A percentile compares a stretch with the other conserved stretches of the same genome.
These are phyloP conservation scores for Frankliniella fusca DNA, from an alignment of 2,888 invertebrate species.

Conservation along the genomic window DNA sequence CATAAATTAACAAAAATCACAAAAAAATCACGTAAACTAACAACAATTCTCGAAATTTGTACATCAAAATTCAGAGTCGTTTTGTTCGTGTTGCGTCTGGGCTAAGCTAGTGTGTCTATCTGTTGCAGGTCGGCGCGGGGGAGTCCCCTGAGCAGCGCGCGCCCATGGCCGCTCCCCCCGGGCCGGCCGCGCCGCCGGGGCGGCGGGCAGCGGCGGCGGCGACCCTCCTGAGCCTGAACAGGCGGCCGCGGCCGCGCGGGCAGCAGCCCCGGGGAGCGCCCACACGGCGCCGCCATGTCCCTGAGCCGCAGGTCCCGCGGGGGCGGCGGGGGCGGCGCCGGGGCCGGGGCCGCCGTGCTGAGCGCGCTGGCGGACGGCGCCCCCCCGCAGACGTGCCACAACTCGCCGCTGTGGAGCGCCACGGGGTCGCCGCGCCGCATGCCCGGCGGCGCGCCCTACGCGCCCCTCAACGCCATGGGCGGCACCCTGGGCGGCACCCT, in stretches of 20 bases:
- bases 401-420: conserved; percentile 15
- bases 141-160: background rate
- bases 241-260: background rate
- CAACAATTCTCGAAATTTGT: too few species aligned
- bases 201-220: background rate
- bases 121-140: background rate
- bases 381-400: conserved; percentile 6
- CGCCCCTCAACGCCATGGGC: background rate
- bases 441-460: conserved; percentile 3
- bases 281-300: background rate
- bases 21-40: too few species aligned
- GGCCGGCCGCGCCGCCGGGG: background rate
- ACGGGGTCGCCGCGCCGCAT: background rate
- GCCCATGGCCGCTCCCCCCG: background rate
- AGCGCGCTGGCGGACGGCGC: background rate
- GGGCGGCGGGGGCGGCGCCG: background rate
- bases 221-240: too few species aligned
- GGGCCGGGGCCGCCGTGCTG: background rate
- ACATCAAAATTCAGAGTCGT: too few species aligned
- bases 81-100: too few species aligned
- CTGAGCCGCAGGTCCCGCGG: background rate
- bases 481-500: background rate
- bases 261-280: background rate
- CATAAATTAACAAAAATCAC: too few species aligned
- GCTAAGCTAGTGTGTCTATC: too few species aligned